Base-by-base conservation (phyloP, 2,797 vertebrate genomes). In the Xenops minutus region DNA sequence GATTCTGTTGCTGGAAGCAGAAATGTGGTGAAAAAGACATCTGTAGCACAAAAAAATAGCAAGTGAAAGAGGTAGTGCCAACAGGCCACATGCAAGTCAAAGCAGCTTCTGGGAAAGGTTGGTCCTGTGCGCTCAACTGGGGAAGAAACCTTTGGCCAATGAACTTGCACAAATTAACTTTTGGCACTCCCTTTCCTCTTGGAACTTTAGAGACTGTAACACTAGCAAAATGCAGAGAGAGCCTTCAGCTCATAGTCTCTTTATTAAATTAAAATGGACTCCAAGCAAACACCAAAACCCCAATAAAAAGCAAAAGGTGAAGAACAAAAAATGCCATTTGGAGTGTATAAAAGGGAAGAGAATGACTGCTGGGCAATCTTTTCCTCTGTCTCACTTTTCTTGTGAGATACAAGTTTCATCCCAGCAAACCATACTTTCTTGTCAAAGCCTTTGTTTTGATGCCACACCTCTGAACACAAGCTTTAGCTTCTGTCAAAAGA, bases 101-200 rank as follows among this genome's bases (percentile, higher is more conserved):
- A 34, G 17, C 43, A 84, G 34, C 34, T 81, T 81, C 69, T 67
- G 44, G 18, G 11, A 76, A 91, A 94, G 69, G 79, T 93, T 56
- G 10, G 52, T 61, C 30, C 32, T 39, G 26, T 48, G 46, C 26
- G 44, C 34, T 62, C 36, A 69, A 29, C 26, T 78, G 7, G 27
- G 59, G 27, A 78, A 79, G 44, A 88, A 80, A 86, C 55, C 26
- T 39, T 67, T 52, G 85, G 58, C 62, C 66, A 82, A 46, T 66
- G 82, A 92, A 91, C 77, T 66, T 4, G 3, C 41, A 64, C 81
- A 68, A 89, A 96, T 91, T 74, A 91, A 64, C 72, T 88, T 82
- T 55, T 86, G 78, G n/a, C 63, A 59, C 30, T 89, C 26, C 8
- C 4, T 54, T 88, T 17, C 10, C 13, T 59, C 75, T 51, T 73